A percentile compares a stretch with the other conserved stretches of the same genome.
These are phyloP conservation scores for Maccullochella peelii DNA, from an alignment of 2,113 vertebrate species.

Conservation along the genomic window DNA sequence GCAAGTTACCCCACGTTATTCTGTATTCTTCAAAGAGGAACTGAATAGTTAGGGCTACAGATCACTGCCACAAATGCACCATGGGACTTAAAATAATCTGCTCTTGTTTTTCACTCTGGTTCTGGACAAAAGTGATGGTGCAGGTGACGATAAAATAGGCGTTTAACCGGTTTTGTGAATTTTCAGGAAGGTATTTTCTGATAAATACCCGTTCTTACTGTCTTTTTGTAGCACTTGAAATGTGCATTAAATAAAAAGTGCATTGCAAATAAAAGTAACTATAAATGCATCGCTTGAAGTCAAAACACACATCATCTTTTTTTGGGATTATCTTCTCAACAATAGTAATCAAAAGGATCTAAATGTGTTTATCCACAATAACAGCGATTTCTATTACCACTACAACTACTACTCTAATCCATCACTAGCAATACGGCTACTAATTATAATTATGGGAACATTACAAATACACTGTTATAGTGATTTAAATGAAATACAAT, in stretches of 20 bases:
- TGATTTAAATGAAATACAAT: no score
- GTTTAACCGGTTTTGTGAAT: not conserved
- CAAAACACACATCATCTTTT: not conserved
- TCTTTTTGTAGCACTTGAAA: not conserved
- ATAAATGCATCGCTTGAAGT: not conserved
- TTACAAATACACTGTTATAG: not conserved
- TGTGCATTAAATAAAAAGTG: not conserved
- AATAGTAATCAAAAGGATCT: not conserved
- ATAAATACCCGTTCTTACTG: not conserved
- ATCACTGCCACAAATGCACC: not conserved
- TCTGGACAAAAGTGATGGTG: not conserved
- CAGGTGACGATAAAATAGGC: not conserved
- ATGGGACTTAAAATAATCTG: not conserved
- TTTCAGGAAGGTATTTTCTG: not conserved
- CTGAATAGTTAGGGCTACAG: slow-evolving; percentile 4
- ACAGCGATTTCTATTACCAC: not conserved
- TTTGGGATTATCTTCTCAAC: no score
- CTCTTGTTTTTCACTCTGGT: not conserved
- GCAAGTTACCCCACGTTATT: slow-evolving; percentile 17
- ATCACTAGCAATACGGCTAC: not conserved
- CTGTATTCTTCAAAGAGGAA: slow-evolving; percentile 21
- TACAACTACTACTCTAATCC: not conserved
- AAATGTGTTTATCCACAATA: not conserved
- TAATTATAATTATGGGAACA: not conserved
- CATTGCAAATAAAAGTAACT: not conserved